phyloP scores from a whole-genome alignment of 2,113 vertebrate genomes.

The Edolisoma coerulescens region DNA sequence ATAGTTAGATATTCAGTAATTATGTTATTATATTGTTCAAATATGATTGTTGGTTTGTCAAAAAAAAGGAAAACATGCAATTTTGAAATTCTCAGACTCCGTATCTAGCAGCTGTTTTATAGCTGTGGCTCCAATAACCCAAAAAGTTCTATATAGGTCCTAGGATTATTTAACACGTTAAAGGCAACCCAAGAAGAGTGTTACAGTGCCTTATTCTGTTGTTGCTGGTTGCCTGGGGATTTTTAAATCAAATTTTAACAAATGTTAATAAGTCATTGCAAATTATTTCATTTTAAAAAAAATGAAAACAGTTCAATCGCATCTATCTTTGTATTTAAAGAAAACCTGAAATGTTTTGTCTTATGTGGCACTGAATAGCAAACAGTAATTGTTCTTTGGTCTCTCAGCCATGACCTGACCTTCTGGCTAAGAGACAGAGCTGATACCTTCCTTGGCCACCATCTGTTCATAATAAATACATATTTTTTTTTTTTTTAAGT shows the following conservation, averaged over 20 bases:
- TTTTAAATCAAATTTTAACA: background rate
- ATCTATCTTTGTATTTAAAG: conserved; percentile 20
- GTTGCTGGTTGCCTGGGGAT: background rate
- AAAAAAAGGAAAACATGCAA: background rate
- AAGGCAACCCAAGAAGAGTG: background rate
- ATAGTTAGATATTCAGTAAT: background rate
- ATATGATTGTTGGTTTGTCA: background rate
- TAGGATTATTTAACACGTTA: background rate
- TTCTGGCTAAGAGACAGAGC: conserved; percentile 61
- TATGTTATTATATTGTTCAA: background rate
- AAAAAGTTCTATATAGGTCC: background rate
- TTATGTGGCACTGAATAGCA: conserved; percentile 25
- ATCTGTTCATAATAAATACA: conserved; percentile 70
- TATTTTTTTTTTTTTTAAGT: conserved; percentile 41
- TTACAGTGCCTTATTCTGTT: background rate
- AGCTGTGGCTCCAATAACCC: background rate
- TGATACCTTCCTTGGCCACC: conserved; percentile 58
- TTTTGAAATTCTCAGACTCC: background rate
- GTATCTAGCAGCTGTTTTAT: background rate
- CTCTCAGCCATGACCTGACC: conserved; percentile 75
- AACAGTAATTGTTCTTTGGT: conserved; percentile 68
- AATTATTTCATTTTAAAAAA: background rate
- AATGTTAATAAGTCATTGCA: background rate
- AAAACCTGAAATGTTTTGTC: conserved; percentile 41
- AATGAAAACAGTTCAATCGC: background rate